These are phyloP conservation scores for Callyntrura guangdongensis DNA, from an alignment of 2,888 invertebrate species.

Conservation along the genomic window DNA sequence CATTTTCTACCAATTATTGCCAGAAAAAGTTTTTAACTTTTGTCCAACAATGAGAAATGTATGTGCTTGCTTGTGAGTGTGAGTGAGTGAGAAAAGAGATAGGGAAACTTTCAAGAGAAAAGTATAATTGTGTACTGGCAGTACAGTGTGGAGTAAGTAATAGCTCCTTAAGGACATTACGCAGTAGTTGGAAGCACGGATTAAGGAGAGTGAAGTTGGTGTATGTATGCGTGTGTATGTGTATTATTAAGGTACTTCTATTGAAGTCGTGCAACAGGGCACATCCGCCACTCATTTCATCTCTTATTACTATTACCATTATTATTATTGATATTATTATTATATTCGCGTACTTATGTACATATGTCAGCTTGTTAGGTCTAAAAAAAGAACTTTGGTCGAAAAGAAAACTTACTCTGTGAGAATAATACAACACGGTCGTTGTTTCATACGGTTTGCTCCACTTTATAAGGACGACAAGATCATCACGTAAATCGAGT, in stretches of 20 bases:
- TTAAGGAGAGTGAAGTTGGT: conserved; percentile 52
- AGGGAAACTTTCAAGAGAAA: conserved; percentile 25
- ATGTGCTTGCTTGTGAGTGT: not conserved
- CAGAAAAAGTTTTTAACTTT: conserved; percentile 67
- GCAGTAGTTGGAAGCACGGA: conserved; percentile 46
- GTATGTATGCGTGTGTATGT: not conserved
- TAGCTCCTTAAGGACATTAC: conserved; percentile 69
- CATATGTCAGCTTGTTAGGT: conserved; percentile 5
- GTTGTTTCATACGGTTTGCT: conserved; percentile 30
- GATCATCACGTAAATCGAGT: conserved; percentile 59
- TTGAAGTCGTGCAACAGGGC: conserved; percentile 60
- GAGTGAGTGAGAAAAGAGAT: not conserved
- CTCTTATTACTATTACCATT: conserved; percentile 1
- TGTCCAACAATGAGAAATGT: conserved; percentile 73
- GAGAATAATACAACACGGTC: conserved; percentile 1
- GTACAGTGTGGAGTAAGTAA: conserved; percentile 26
- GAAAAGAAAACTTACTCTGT: not conserved
- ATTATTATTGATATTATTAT: not conserved
- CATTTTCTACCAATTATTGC: conserved; percentile 72
- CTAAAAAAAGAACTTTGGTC: not conserved
- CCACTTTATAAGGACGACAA: conserved; percentile 50
- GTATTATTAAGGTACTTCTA: conserved; percentile 13
- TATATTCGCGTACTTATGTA: conserved; percentile 32
- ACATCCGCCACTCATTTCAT: conserved; percentile 58
- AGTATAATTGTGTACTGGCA: conserved; percentile 24